Base-by-base conservation (phyloP, 1,140 invertebrate genomes). In the Procambarus virginalis region DNA sequence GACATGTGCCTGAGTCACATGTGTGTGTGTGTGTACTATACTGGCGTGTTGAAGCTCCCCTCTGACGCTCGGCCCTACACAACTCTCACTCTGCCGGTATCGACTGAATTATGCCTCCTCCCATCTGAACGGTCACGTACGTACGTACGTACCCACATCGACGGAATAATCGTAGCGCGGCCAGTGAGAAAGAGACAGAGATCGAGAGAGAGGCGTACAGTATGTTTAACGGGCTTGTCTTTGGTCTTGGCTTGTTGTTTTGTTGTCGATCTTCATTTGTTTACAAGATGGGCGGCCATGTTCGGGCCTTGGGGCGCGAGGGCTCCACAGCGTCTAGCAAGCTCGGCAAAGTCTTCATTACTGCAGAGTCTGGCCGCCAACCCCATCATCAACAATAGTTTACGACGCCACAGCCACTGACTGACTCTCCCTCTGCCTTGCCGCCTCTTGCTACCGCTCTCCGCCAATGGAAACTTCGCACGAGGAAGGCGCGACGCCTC, bases 291-390 rank as follows among this genome's bases (percentile, higher is more conserved):
- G 86, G 86, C 86, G 86, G 86, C 86, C 86, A 88, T 88, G 77
- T 88, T 88, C 86, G 78, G n/a, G 86, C 86, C 86, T 81, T 81
- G 86, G 70, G 86, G 86, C 78, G 79, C 78, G 79, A 80, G 48
- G 86, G 86, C 86, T 88, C 86, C 86, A 77, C 45, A 88, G 86
- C 86, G 86, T 88, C 86, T 88, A 88, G 86, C 86, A 82, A 80
- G 86, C 78, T 88, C 86, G 86, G 78, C 86, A 88, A 88, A 88
- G 86, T 88, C 86, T 88, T 88, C 86, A 88, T 88, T 88, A 88
- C 78, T 73, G 86, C 86, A 81, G 86, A 88, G 78, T 58, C 78
- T 34, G 78, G 78, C 86, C 86, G 64, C 86, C 58, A 81, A 80
- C 77, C 86, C 86, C 86, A 88, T 81, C 86, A 88, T 88, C 86